Conservation (phyloP, 1,140 invertebrate genomes). For the Mylabris phalerata region DNA sequence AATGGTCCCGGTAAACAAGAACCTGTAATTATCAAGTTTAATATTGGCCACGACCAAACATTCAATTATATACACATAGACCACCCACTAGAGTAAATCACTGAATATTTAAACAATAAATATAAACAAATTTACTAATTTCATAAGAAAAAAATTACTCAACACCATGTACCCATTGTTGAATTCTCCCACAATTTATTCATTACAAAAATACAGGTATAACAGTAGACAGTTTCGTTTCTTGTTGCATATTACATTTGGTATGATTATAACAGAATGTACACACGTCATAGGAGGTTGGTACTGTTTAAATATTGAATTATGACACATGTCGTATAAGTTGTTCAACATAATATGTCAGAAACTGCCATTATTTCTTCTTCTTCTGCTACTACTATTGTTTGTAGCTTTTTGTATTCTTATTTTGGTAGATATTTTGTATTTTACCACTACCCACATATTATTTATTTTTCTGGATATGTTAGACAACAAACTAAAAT, state of each 20-base stretch:
- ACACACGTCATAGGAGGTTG: conserved; percentile 12
- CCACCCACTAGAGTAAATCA: conserved; percentile 38
- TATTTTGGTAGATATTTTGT: background rate
- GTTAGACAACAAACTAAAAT: conserved; percentile 9
- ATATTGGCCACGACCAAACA: conserved; percentile 31
- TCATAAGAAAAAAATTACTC: no score
- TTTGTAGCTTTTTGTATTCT: no score
- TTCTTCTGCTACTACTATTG: background rate
- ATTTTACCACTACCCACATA: conserved; percentile 9
- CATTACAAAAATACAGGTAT: background rate
- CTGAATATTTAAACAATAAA: background rate
- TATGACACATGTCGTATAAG: conserved; percentile 18
- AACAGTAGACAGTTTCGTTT: background rate
- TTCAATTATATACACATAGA: conserved; percentile 32
- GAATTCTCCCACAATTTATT: background rate
- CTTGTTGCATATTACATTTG: conserved; percentile 8
- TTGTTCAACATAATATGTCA: conserved; percentile 19
- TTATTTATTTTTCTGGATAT: conserved; percentile 3
- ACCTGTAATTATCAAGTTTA: conserved; percentile 37
- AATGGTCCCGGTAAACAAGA: conserved; percentile 26
- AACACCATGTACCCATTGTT: no score
- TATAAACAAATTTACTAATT: background rate
- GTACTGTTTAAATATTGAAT: conserved; percentile 20
- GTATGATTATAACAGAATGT: background rate
- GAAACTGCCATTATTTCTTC: background rate